Base-by-base conservation (phyloP, 2,888 invertebrate species). In the Podabrus alpinus region DNA sequence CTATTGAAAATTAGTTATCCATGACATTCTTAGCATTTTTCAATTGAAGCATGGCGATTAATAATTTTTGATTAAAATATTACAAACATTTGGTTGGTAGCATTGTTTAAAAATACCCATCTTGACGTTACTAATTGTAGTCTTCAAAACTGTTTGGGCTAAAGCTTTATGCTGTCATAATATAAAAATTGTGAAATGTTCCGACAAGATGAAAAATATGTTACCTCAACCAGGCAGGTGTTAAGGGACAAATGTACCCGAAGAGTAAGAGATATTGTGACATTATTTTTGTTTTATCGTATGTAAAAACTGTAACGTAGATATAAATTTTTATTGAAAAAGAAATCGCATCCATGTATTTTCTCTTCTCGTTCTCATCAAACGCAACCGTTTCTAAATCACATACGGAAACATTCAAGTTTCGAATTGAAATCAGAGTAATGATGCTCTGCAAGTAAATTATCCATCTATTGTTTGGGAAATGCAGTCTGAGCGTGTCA, bases 401-500 rank as follows among this genome's bases (percentile, higher is more conserved):
- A 62, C 70, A 70, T 71, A 74, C 74, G 71, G 74, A 75, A 75
- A 66, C 72, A 59, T 73, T 73, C 61, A 61, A 69, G 74, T 76
- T 74, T 72, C 61, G 78, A 78, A 80, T 79, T 79, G 80, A 78
- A 80, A 79, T 78, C 77, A 76, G 78, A 78, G 80, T 80, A 80
- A 79, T 78, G 78, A 78, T 76, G 76, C 67, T 59, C 62, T 71
- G 75, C 77, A 78, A 79, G 77, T 79, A 79, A 80, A 80, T 79
- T 81, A 80, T 80, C 75, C 80, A 78, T 76, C 77, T 78, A 80
- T 80, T 80, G 78, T 81, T 77, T 79, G 77, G 79, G 75, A 79
- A 80, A 81, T 80, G 79, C 81, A 76, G 69, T 17, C 75, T 67
- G 71, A 79, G 81, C 81, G 81, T 82, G 81, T 73, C 73, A 72